Base-by-base conservation (phyloP, 2,888 invertebrate species). In the Aromia moschata region DNA sequence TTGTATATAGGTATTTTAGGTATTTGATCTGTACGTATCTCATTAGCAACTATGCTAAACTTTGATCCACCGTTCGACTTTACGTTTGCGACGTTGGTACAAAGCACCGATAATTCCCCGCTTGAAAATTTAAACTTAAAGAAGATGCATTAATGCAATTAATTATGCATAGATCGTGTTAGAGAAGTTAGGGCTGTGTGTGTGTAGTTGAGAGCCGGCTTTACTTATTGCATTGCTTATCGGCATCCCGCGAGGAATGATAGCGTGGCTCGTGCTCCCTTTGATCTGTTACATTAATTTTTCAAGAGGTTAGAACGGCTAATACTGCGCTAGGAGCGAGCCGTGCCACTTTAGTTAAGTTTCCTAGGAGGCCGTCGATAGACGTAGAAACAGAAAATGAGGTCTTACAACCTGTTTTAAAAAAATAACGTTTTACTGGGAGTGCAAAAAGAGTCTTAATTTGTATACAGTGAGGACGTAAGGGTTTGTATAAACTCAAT, bases 141-240 rank as follows among this genome's bases (percentile, higher is more conserved):
- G 16, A 9, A n/a, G 17, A 11, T n/a, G 31, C 12, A 46, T 18
- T 47, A 47, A 47, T 36, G 33, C 37, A 18, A 47, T 47, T 47
- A 47, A 17, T 47, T 33, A 47, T 47, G n/a, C 33, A 47, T 36
- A 17, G 36, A 33, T 37, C 31, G 17, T n/a, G 36, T 37, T 33
- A 33, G 10, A 33, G 33, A 33, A 36, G 46, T 47, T 36, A 18
- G 9, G 18, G 36, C 11, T 33, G 31, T 30, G 33, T 16, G 10
- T n/a, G n/a, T n/a, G n/a, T n/a, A n/a, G n/a, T n/a, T 46, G 31
- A 17, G 33, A 31, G 16, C 15, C 16, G 16, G 36, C 36, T 16
- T 36, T 33, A 10, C 33, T 33, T 10, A 9, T n/a, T 16, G 16
- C 16, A n/a, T 16, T 16, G 10, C 45, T 30, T 30, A 15, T 17